phyloP scores from a whole-genome alignment of 2,113 vertebrate species.

The Xenus cinereus region DNA sequence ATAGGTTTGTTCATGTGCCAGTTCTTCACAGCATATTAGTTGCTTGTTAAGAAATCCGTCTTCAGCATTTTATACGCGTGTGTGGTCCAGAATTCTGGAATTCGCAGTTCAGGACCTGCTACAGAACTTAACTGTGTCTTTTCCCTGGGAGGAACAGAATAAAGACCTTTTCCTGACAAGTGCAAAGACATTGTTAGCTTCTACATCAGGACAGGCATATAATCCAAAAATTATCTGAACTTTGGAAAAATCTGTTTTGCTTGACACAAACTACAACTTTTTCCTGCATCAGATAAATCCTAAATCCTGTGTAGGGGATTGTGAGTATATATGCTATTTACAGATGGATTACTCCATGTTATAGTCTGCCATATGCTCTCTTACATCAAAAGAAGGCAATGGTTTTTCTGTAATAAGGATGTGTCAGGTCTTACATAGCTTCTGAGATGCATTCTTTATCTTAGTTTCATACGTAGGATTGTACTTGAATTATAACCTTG shows the following conservation, averaged over 20 bases:
- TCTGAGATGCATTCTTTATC: background rate
- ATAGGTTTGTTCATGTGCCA: background rate
- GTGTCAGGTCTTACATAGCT: background rate
- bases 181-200: background rate
- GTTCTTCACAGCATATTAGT: background rate
- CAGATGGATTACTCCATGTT: background rate
- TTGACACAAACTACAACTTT: background rate
- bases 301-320: background rate
- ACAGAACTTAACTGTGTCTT: background rate
- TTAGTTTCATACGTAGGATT: background rate
- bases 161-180: background rate
- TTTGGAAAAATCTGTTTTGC: background rate
- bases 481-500: background rate
- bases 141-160: background rate
- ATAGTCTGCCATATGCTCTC: background rate
- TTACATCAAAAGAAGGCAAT: background rate
- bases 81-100: background rate
- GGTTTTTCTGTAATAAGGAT: background rate
- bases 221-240: background rate
- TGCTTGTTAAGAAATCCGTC: background rate
- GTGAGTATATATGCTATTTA: background rate
- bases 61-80: background rate
- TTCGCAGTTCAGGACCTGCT: background rate
- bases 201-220: background rate
- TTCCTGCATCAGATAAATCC: background rate